Percentiles rank a stretch among this genome's conserved stretches.
phyloP scores from a whole-genome alignment of 2,888 invertebrate genomes.

The Taenaris catops region DNA sequence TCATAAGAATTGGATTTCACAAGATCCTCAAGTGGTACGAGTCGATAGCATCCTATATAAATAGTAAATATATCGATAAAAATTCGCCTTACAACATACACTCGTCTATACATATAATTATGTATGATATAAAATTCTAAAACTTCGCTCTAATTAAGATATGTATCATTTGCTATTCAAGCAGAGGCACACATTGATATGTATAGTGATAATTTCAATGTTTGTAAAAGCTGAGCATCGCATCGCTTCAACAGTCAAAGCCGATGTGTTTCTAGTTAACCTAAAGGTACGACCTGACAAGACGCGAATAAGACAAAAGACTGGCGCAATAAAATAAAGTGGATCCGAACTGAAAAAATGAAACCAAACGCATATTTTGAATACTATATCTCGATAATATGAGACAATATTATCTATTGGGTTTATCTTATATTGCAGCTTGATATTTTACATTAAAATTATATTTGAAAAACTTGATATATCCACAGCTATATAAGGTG shows the following conservation, averaged over 20 bases:
- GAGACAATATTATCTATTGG: no score
- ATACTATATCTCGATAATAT: no score
- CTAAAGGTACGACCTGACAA: conserved; percentile 12
- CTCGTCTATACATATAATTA: conserved; percentile 36
- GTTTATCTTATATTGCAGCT: no score
- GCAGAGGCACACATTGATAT: conserved; percentile 79
- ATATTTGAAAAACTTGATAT: no score
- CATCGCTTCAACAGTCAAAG: conserved; percentile 68
- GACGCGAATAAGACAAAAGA: background rate
- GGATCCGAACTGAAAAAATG: no score
- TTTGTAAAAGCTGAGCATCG: conserved; percentile 35
- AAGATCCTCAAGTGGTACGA: conserved; percentile 72
- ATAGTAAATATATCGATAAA: conserved; percentile 68
- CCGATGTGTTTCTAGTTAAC: conserved; percentile 35
- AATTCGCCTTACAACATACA: conserved; percentile 66
- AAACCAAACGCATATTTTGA: no score
- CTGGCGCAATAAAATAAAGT: no score
- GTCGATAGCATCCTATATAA: conserved; percentile 66
- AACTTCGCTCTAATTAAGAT: conserved; percentile 68
- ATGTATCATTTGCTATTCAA: conserved; percentile 71
- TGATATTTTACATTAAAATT: no score
- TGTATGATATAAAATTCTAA: conserved; percentile 63
- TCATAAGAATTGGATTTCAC: conserved; percentile 78
- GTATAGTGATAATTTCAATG: conserved; percentile 49
- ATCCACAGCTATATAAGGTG: no score